A percentile compares a stretch with the other conserved stretches of the same genome.
Evolutionary conservation across 2,797 vertebrate species (phyloP).

Genomic region (Macropodus opercularis): DNA sequence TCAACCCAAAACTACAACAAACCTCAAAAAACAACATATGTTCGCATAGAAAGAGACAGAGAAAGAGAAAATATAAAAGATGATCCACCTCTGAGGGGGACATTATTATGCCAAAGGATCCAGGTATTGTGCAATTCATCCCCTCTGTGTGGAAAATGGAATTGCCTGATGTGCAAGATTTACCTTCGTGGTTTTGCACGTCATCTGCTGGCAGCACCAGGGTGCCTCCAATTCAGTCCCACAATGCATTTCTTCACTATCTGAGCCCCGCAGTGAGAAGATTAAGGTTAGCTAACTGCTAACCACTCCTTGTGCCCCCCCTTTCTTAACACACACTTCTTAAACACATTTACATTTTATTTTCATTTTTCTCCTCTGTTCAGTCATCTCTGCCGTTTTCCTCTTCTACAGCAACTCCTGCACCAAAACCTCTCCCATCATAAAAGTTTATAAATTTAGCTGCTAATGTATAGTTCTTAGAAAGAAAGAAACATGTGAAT

Average conservation of each 20-base stretch:
- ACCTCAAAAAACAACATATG: too few relatives aligned
- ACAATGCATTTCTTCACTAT: conserved; percentile 89
- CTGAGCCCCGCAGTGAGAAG: conserved; percentile 79
- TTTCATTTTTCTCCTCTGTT: conserved; percentile 74
- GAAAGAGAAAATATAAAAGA: conserved; percentile 70
- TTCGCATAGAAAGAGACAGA: conserved; percentile 11
- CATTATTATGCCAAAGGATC: conserved; percentile 88
- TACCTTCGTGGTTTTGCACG: conserved; percentile 81
- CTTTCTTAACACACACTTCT: conserved; percentile 18
- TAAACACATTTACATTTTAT: conserved; percentile 83
- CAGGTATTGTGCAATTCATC: conserved; percentile 79
- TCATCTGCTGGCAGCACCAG: conserved; percentile 81
- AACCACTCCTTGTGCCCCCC: conserved; percentile 42
- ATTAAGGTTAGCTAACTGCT: conserved; percentile 82
- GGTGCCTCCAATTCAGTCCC: conserved; percentile 83
- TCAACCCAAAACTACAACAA: too few relatives aligned
- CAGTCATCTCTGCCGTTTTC: conserved; percentile 23
- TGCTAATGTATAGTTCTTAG: background rate
- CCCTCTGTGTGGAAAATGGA: conserved; percentile 88
- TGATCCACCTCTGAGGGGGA: conserved; percentile 62
- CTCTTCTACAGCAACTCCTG: conserved; percentile 30
- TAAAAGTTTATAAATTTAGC: conserved; percentile 3
- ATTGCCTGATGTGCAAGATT: conserved; percentile 89
- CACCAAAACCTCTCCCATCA: background rate
- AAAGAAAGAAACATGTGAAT: background rate